phyloP scores from a whole-genome alignment of 2,113 vertebrate genomes.

The Marcusenius ussheri region DNA sequence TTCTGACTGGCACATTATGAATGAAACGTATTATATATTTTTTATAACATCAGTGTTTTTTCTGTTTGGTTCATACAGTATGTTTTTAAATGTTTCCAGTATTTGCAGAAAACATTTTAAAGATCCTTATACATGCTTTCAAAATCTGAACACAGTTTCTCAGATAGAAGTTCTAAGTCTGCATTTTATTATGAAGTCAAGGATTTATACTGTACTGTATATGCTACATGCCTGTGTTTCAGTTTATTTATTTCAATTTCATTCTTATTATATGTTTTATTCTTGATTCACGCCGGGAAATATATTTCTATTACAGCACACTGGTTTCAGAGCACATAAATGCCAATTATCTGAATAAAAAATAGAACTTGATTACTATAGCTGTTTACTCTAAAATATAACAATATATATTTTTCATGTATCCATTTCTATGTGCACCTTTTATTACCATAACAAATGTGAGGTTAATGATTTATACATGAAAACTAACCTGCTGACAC shows the following conservation, averaged over 20 bases:
- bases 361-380: not conserved
- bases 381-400: not conserved
- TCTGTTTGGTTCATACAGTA: not conserved
- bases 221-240: not conserved
- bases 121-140: not conserved
- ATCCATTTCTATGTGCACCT: not conserved
- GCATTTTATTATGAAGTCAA: not conserved
- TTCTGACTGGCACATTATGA: not conserved
- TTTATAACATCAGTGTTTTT: not conserved
- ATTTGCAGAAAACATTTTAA: not conserved
- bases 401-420: not conserved
- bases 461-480: not conserved
- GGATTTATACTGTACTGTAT: not conserved
- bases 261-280: not conserved
- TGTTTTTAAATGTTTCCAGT: not conserved
- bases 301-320: not conserved
- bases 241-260: not conserved
- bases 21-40: not conserved
- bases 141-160: not conserved
- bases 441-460: not conserved
- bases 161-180: not conserved
- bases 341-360: not conserved
- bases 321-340: not conserved
- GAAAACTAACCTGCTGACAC: not conserved
- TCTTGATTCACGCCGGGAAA: not conserved